Conservation (phyloP, 2,797 vertebrate species). For the Labeo calbasu region DNA sequence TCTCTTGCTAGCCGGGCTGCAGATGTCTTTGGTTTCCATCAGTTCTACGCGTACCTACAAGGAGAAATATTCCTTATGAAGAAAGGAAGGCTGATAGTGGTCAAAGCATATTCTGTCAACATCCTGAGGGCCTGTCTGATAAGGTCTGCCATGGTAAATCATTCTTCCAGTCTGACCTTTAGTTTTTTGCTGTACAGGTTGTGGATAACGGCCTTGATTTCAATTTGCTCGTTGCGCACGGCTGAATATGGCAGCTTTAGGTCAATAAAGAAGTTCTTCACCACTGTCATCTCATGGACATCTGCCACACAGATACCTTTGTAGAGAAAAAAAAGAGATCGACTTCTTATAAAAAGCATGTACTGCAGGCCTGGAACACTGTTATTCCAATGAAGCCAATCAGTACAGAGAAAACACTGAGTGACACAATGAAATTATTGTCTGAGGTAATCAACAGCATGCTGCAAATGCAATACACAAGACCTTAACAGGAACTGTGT, state of each 20-base stretch:
- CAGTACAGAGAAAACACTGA: not conserved
- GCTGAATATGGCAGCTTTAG: conserved; percentile 87
- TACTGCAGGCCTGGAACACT: not conserved
- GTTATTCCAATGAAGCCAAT: not conserved
- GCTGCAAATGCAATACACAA: not conserved
- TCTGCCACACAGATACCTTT: conserved; percentile 86
- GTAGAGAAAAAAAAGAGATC: not conserved
- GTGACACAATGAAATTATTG: not conserved
- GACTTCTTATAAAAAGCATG: not conserved
- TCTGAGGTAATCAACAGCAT: not conserved
- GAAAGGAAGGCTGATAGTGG: not conserved
- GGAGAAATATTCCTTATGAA: not conserved
- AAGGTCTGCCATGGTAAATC: not conserved
- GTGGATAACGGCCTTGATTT: conserved; percentile 87
- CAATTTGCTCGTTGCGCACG: conserved; percentile 88
- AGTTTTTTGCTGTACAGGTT: conserved; percentile 74
- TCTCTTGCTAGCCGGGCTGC: conserved; percentile 77
- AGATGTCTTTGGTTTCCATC: conserved; percentile 74
- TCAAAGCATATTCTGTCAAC: not conserved
- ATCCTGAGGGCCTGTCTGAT: not conserved
- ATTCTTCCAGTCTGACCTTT: conserved; percentile 16
- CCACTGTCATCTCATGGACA: conserved; percentile 82
- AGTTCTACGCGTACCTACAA: conserved; percentile 76
- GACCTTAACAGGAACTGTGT: not conserved
- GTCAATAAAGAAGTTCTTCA: conserved; percentile 86